Base-by-base conservation (phyloP, 2,888 invertebrate genomes). In the Strigamia crassipes region DNA sequence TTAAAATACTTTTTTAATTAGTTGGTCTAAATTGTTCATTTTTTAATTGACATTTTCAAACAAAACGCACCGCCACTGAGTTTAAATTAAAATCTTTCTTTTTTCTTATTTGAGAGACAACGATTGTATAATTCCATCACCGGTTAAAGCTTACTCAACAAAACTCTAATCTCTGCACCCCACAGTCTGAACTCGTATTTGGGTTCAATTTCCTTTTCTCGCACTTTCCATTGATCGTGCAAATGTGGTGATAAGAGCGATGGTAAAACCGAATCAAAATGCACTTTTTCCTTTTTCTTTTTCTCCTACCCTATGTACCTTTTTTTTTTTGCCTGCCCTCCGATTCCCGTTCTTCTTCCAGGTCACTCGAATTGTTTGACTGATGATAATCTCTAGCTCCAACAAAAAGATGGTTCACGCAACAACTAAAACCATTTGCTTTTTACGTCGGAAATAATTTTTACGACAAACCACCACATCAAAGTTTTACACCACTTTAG, bases 401-500 rank as follows among this genome's bases (percentile, higher is more conserved):
- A 23, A 66, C 38, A 77, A 23, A 77, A 77, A 66, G 66, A 13
- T 66, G 15, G 38, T 78, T 78, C 78, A 9, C 9, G 42, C 34
- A 78, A 42, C 78, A 78, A 12, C 78, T 78, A 80, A 80, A 51
- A 42, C 12, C 12, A n/a, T n/a, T n/a, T n/a, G n/a, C n/a, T n/a
- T 80, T 46, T 80, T 42, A n/a, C n/a, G 34, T 78, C 38, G 5
- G 27, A 42, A 18, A 80, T 77, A 34, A 73, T 38, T 46, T 80
- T 80, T 80, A 46, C 80, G 31, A 79, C n/a, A 13, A 6, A 10
- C 21, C 6, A 6, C 34, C 3, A 46, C 12, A 10, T 80, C 12
- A 9, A 34, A 34, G 38, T 21, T 78, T 38, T 38, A 13, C 9
- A 34, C n/a, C n/a, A 18, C 51, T 42, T 51, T 78, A 8, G 12